Percentiles rank a stretch among this genome's conserved stretches.
Conservation (phyloP, 2,797 vertebrate species). For the Discoglossus pictus region DNA sequence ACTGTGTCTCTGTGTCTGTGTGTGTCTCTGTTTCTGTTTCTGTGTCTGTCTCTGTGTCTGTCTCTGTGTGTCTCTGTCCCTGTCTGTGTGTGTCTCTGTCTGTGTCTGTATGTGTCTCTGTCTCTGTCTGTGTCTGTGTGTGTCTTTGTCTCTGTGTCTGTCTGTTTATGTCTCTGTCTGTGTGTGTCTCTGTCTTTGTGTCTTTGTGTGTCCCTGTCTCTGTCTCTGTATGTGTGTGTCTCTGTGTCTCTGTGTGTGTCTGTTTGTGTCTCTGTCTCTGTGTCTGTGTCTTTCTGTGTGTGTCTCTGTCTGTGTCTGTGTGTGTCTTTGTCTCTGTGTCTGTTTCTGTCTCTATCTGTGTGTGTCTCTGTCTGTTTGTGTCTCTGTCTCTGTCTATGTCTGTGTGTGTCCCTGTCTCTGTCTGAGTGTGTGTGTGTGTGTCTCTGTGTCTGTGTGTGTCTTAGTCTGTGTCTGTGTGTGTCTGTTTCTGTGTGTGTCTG, state of each 20-base stretch:
- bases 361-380: neutral
- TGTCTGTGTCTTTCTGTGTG: too few relatives aligned
- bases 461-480: neutral
- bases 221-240: too few relatives aligned
- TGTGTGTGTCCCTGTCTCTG: neutral
- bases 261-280: too few relatives aligned
- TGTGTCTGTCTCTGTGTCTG: too few relatives aligned
- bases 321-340: neutral
- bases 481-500: neutral
- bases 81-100: too few relatives aligned
- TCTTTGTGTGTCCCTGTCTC: neutral
- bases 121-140: too few relatives aligned
- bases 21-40: neutral
- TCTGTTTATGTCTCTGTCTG: too few relatives aligned
- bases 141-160: too few relatives aligned
- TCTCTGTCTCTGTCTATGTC: neutral
- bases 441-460: neutral
- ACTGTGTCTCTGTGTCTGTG: neutral
- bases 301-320: slow-evolving; percentile 1
- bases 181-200: neutral
- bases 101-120: too few relatives aligned
- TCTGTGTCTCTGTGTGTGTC: too few relatives aligned
- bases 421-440: neutral
- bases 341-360: neutral
- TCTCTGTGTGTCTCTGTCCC: too few relatives aligned